Conservation (phyloP, 2,888 invertebrate species). For the Acleris holmiana region DNA sequence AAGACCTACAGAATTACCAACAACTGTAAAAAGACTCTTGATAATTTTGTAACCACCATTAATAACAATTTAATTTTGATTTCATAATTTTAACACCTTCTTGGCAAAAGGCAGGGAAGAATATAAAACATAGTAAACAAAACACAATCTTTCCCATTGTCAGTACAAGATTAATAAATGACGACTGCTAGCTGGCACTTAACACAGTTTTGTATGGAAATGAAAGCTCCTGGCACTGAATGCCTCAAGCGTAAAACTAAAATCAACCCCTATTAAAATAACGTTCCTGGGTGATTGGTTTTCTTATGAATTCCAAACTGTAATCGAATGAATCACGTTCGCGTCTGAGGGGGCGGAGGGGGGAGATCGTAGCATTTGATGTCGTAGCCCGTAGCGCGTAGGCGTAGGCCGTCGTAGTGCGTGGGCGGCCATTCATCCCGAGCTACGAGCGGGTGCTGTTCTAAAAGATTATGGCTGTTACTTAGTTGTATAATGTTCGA, state of each 20-base stretch:
- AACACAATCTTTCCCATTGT: too few relatives aligned
- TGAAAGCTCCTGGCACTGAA: not conserved
- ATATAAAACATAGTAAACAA: too few relatives aligned
- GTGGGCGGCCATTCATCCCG: constrained; percentile 59
- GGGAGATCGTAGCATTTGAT: constrained; percentile 30
- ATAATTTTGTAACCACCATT: too few relatives aligned
- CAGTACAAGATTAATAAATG: too few relatives aligned
- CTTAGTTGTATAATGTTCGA: not conserved
- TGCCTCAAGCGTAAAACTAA: constrained; percentile 8
- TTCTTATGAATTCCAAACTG: constrained; percentile 34
- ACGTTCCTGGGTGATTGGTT: constrained; percentile 32
- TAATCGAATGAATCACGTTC: constrained; percentile 50
- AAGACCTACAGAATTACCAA: too few relatives aligned
- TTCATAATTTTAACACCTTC: too few relatives aligned
- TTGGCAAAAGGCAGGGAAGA: too few relatives aligned
- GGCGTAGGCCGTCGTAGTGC: constrained; percentile 50
- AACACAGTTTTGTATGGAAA: too few relatives aligned
- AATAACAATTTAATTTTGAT: too few relatives aligned
- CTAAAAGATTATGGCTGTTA: not conserved
- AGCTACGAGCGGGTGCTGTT: not conserved
- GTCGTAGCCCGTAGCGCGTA: constrained; percentile 53
- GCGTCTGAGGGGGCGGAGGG: constrained; percentile 28
- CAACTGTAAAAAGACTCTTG: too few relatives aligned
- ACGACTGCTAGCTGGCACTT: too few relatives aligned
- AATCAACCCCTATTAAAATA: constrained; percentile 20